phyloP scores from a whole-genome alignment of 2,797 vertebrate genomes.

The Echiichthys vipera region DNA sequence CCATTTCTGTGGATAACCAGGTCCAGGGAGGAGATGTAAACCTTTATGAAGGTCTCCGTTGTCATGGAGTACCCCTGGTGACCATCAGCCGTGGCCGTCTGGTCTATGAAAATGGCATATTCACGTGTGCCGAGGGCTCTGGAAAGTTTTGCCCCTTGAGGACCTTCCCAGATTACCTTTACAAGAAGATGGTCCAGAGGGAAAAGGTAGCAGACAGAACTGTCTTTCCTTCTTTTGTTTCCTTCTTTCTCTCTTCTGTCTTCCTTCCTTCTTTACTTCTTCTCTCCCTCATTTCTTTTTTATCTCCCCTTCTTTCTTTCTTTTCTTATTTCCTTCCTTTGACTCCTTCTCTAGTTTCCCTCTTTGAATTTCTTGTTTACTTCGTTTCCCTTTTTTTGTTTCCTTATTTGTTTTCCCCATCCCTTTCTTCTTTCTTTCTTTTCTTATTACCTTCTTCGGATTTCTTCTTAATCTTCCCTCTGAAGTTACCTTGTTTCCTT shows the following conservation, averaged over 20 bases:
- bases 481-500: not conserved
- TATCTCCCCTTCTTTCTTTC: no score
- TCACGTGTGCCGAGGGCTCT: slow-evolving; percentile 95
- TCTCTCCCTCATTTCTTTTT: not conserved
- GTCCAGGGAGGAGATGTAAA: slow-evolving; percentile 95
- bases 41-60: slow-evolving; percentile 95
- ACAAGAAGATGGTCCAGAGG: slow-evolving; percentile 98
- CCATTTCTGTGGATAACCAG: slow-evolving; percentile 93
- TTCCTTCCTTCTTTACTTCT: not conserved
- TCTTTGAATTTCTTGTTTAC: not conserved
- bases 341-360: not conserved
- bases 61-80: slow-evolving; percentile 93
- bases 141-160: slow-evolving; percentile 95
- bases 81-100: slow-evolving; percentile 95
- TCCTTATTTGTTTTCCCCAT: not conserved
- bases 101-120: slow-evolving; percentile 95
- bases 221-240: not conserved
- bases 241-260: not conserved
- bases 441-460: not conserved
- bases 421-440: not conserved
- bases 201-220: slow-evolving; percentile 88
- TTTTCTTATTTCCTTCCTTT: not conserved
- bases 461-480: not conserved
- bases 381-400: not conserved
- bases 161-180: slow-evolving; percentile 95